phyloP scores from a whole-genome alignment of 2,797 vertebrate genomes.

The Sus cebifrons region DNA sequence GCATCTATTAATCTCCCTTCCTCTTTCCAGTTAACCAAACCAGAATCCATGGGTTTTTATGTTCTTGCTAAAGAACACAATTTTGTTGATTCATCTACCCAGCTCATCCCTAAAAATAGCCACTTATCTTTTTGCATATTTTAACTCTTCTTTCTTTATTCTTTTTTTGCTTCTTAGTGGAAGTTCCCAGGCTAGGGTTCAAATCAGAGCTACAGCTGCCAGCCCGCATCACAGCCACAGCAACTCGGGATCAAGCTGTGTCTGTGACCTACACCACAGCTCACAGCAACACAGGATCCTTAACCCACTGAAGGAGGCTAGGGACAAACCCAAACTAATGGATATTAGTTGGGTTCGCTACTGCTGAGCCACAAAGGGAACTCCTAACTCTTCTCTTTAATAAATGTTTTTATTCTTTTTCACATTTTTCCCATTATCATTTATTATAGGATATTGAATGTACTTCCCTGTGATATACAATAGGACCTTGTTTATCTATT shows the following conservation, averaged over 20 bases:
- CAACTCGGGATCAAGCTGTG: no score
- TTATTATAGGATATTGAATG: background rate
- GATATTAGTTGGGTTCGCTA: no score
- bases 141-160: background rate
- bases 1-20: slow-evolving; percentile 39
- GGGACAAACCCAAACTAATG: no score
- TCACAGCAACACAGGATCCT: no score
- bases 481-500: background rate
- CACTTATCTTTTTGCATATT: background rate
- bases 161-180: background rate
- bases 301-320: no score
- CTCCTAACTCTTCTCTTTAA: background rate
- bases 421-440: background rate
- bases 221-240: no score
- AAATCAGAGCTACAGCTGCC: no score
- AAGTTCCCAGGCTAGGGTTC: no score
- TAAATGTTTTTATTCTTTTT: background rate
- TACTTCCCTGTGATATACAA: background rate
- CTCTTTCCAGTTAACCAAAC: slow-evolving; percentile 54
- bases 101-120: background rate
- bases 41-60: background rate
- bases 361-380: no score
- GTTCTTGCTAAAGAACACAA: slow-evolving; percentile 47
- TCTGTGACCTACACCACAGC: no score
- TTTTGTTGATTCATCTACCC: background rate